Evolutionary conservation across 2,888 invertebrate genomes (phyloP), one percentile per base, ranked within the genome.

Genomic region (Aquatica leii): DNA sequence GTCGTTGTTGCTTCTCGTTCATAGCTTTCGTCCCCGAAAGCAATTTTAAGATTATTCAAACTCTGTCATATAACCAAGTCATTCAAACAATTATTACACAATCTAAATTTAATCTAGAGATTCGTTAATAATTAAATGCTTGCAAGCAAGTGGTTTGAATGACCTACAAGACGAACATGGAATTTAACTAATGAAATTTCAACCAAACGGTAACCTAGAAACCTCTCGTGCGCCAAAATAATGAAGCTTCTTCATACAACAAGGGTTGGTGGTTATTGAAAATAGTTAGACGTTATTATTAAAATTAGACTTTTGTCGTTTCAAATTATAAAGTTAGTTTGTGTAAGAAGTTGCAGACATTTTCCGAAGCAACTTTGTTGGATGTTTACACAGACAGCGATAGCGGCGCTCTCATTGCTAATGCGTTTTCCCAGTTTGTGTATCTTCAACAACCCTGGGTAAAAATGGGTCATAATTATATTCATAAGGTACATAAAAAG

Each of bases 401-500:
- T 43, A 46, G 34, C 37, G 55, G 21, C 40, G 62, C 43, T 60
- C 56, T 64, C 64, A 61, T 67, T 59, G 57, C 62, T 60, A 68
- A 66, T 65, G 67, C 65, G 56, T 64, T 64, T 69, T 61, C 60
- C 43, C 58, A 49, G 60, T 63, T 64, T 51, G 56, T 61, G 62
- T 59, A 51, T 56, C 46, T 66, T 58, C 53, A 59, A 53, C 63
- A 59, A 57, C 53, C 52, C 34, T 61, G 68, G 66, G 71, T 74
- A 74, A 74, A 74, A 74, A 74, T 68, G 71, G 71, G 71, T 72
- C 73, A 73, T 76, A 76, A 76, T 76, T 76, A 74, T 75, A 76
- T 76, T 75, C 76, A 76, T 76, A 76, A 75, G 73, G 68, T 71
- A 73, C 74, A 73, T 74, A 74, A 74, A 74, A 76, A 74, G 72